Conservation (phyloP, 2,113 vertebrate genomes). For the Tonatia bakeri region DNA sequence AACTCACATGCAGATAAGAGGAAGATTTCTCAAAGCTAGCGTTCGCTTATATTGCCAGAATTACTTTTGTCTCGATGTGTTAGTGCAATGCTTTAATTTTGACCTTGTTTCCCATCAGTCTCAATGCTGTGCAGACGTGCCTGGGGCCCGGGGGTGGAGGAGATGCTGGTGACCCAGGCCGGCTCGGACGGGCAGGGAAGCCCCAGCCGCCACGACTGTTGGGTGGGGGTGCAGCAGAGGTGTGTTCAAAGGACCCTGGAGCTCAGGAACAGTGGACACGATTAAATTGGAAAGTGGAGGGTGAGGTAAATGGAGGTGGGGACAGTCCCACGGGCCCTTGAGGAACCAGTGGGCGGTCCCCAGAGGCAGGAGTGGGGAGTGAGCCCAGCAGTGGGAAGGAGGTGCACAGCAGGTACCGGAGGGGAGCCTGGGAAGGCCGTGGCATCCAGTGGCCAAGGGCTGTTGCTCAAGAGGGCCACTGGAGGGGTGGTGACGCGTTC, state of each 20-base stretch:
- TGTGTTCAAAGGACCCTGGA: not conserved
- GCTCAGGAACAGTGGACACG: not conserved
- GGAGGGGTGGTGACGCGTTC: rapidly evolving
- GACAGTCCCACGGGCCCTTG: rapidly evolving
- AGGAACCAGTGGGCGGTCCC: rapidly evolving
- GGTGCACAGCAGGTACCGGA: too few relatives aligned
- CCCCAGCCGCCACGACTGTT: rapidly evolving
- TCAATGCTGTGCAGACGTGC: not conserved
- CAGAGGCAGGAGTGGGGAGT: too few relatives aligned
- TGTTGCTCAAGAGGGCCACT: too few relatives aligned
- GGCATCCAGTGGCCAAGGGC: rapidly evolving
- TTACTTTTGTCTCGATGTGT: not conserved
- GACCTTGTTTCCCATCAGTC: not conserved
- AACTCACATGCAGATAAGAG: not conserved
- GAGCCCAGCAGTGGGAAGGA: not conserved
- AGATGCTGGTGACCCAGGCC: rapidly evolving
- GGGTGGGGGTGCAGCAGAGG: not conserved
- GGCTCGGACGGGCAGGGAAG: rapidly evolving
- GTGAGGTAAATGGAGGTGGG: not conserved
- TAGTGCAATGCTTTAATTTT: rapidly evolving
- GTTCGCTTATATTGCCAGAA: rapidly evolving
- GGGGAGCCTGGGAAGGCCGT: rapidly evolving
- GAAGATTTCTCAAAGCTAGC: not conserved
- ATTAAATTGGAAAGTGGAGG: not conserved
- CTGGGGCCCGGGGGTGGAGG: not conserved